Conservation (phyloP, 1,140 invertebrate species). For the Lutraria rhynchaena region DNA sequence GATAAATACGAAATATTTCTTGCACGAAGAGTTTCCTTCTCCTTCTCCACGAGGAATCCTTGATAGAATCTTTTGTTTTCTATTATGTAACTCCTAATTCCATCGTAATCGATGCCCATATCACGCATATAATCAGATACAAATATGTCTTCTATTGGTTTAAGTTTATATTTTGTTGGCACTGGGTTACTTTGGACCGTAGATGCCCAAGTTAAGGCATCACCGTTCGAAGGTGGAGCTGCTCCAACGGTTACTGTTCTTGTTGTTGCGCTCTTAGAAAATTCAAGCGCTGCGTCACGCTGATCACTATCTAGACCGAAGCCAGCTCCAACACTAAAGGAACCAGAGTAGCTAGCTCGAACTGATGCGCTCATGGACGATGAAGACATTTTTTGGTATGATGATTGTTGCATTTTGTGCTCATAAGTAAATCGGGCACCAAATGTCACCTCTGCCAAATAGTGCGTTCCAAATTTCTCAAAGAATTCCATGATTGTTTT, state of each 20-base stretch:
- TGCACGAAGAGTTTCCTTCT: no score
- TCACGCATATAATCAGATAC: no score
- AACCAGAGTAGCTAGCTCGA: conserved; percentile 22
- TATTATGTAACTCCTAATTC: no score
- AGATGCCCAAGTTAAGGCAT: conserved; percentile 32
- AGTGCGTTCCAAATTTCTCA: no score
- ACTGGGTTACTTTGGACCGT: conserved; percentile 6
- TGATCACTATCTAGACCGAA: conserved; percentile 9
- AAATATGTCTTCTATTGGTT: conserved; percentile 20
- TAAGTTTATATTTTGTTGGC: neutral
- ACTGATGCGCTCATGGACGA: conserved; percentile 5
- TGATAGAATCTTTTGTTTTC: no score
- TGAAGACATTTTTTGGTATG: neutral
- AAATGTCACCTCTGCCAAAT: conserved; percentile 3
- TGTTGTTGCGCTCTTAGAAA: no score
- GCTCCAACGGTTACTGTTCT: no score
- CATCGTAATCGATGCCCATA: no score
- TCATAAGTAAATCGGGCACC: conserved; percentile 16
- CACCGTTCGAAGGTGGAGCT: no score
- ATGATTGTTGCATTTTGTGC: conserved; percentile 10
- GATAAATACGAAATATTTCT: no score
- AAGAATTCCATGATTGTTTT: no score
- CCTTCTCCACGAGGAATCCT: no score
- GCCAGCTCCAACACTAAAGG: conserved; percentile 15
- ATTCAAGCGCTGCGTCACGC: neutral